A percentile compares a stretch with the other conserved stretches of the same genome.
phyloP scores from a whole-genome alignment of 2,888 invertebrate species.

The Drosophila phalerata region DNA sequence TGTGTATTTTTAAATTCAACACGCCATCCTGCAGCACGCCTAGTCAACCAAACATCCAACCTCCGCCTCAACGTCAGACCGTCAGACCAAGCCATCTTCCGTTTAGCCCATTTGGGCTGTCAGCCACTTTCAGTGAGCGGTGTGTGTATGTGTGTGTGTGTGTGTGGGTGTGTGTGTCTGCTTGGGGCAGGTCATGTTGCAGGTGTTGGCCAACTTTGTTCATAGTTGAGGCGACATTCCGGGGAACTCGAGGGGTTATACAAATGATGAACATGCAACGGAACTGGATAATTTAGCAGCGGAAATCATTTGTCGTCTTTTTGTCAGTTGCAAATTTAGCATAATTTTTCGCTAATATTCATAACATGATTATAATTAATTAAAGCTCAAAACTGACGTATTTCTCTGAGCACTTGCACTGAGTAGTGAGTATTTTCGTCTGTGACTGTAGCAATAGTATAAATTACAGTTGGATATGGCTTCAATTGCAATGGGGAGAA shows the following conservation, averaged over 20 bases:
- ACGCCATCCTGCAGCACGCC: conserved; percentile 28
- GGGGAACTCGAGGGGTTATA: conserved; percentile 4
- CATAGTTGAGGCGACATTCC: conserved; percentile 38
- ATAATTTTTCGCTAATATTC: conserved; percentile 42
- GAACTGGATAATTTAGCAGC: conserved; percentile 74
- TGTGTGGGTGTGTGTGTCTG: conserved; percentile 2
- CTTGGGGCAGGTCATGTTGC: conserved; percentile 28
- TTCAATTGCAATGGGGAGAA: not conserved
- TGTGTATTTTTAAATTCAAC: conserved; percentile 68
- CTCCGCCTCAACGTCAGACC: not conserved
- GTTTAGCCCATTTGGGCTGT: conserved; percentile 20
- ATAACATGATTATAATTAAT: conserved; percentile 45
- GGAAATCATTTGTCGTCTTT: conserved; percentile 78
- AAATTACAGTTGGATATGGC: not conserved
- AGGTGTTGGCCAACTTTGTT: conserved; percentile 63
- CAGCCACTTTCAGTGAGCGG: conserved; percentile 11
- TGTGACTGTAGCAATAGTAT: no score
- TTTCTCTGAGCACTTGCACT: not conserved
- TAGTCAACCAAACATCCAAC: conserved; percentile 1
- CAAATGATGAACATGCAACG: conserved; percentile 74
- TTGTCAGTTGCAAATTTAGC: conserved; percentile 69
- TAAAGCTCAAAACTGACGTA: conserved; percentile 7
- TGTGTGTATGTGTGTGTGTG: no score
- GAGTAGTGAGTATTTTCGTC: not conserved
- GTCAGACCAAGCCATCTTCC: conserved; percentile 26